These are phyloP conservation scores for Haemorhous mexicanus DNA, from an alignment of 2,113 vertebrate species.

Conservation along the genomic window DNA sequence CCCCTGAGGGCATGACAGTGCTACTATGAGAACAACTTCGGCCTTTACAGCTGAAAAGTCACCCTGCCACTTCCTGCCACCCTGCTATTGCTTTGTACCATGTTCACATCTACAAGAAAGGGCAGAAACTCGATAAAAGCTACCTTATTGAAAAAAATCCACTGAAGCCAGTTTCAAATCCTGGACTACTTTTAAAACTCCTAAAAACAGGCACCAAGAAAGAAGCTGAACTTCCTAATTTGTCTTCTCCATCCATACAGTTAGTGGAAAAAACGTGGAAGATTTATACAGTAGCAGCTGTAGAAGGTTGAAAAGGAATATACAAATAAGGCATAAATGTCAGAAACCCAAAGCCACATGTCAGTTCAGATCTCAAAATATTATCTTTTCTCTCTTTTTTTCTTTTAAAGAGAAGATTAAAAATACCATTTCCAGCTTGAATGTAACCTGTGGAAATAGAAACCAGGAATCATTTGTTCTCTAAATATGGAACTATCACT, in stretches of 20 bases:
- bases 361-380: conserved; percentile 32
- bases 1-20: neutral
- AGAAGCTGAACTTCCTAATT: neutral
- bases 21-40: neutral
- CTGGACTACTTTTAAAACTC: neutral
- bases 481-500: neutral
- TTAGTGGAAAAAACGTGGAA: neutral
- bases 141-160: neutral
- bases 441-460: conserved; percentile 34
- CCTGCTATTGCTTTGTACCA: neutral
- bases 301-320: conserved; percentile 8
- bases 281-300: conserved; percentile 22
- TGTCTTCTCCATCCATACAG: neutral
- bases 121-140: neutral
- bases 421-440: neutral
- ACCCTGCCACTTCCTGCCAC: neutral
- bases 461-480: conserved; percentile 5
- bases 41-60: neutral
- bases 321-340: conserved; percentile 8
- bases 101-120: neutral
- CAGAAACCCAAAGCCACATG: neutral
- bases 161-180: neutral
- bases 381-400: neutral
- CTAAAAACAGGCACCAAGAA: neutral
- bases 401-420: neutral